Evolutionary conservation across 2,113 vertebrate species (phyloP), one percentile per base, ranked within the genome.

Genomic region (Nematolebias whitei): DNA sequence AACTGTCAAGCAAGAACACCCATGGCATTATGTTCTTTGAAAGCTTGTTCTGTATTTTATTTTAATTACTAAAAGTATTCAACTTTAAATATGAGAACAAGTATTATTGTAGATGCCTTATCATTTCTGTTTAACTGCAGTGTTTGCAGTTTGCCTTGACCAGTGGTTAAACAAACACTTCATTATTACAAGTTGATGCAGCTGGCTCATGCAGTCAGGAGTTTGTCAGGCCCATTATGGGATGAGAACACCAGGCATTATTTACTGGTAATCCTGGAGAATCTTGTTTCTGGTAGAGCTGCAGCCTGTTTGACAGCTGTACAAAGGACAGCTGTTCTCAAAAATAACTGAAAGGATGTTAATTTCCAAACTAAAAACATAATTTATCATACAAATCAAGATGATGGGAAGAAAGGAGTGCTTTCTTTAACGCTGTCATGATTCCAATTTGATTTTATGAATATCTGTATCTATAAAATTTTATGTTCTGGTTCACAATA

Each of bases 131-230:
- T 35, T 10, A 29, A 26, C 23, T 26, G 5, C 15, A 41, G 35
- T 40, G 13, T 23, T 57, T 29, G 23, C 11, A 32, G 57, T 60
- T 45, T 12, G 40, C 16, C 14, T 45, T 26, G 7, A 3, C 5
- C 41, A 45, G 41, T 14, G 24, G 16, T 60, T 32, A 47, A 10
- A 60, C 41, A 60, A 44, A 60, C 40, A 13, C 40, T 18, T 58
- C 15, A n/a, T 60, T 45, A 19, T 32, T 45, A 5, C 19, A 8
- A 29, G 56, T 29, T 29, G 24, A 18, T 24, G 23, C 23, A 45
- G 10, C 41, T 24, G 11, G 41, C 41, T 32, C 41, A 57, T 57
- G 39, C 26, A 26, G 40, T 60, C 41, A 47, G 57, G 41, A 58
- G 56, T 26, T 44, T 26, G 40, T 24, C 54, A 57, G 32, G 54